Base-by-base conservation (phyloP, 1,140 invertebrate species). In the Samia ricini region DNA sequence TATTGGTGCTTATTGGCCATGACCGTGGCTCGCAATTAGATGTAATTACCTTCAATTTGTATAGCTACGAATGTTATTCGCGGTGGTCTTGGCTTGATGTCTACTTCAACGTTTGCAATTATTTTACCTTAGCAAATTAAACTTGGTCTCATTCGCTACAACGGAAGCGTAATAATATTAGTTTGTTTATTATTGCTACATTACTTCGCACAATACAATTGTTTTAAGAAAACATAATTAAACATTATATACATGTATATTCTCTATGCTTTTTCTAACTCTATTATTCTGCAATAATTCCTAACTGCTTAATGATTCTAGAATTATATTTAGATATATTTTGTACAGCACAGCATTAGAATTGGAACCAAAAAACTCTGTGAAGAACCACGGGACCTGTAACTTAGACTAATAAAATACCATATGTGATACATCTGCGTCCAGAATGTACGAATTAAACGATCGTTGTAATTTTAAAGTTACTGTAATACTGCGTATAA, bases 1-100 rank as follows among this genome's bases (percentile, higher is more conserved):
- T 88, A 85, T 87, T 85, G 84, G 83, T 87, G 86, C 83, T 89
- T 89, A 90, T 90, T 90, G 83, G 81, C 88, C 88, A 86, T 90
- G 88, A 85, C 88, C 88, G 69, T 90, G 85, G 73, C 74, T 81
- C 48, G 72, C 83, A 88, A 88, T 90, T 90, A 88, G 84, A 78
- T 82, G 78, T 87, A 88, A 90, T 90, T 90, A 88, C 77, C 80
- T 83, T 82, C 83, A 88, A 89, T 89, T 88, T 88, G 79, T 81
- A 59, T 70, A 71, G 74, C 77, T 78, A 74, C 72, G 69, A 81
- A 84, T 86, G 81, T 79, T 85, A 80, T 85, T 84, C 73, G 73
- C 79, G 66, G 73, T 77, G 74, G 66, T 75, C 79, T n/a, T 81
- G 74, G 66, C 67, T 73, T 72, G 68, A 72, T 76, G 74, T 80